These are phyloP conservation scores for Micromussa lordhowensis DNA, from an alignment of 92 coral and sea anemone genomes.

Conservation along the genomic window DNA sequence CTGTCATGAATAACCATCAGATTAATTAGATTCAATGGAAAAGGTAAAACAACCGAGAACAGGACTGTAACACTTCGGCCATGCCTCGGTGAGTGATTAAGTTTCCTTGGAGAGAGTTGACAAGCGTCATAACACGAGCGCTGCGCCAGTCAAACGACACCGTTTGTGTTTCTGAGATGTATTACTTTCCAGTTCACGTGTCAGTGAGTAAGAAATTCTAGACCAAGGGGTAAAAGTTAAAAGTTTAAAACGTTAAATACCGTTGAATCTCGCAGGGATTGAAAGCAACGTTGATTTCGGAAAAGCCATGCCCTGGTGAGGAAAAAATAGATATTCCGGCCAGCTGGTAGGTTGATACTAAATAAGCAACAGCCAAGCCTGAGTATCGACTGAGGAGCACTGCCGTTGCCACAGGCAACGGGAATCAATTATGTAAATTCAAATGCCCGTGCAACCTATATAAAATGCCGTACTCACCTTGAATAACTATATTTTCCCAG, in stretches of 20 bases:
- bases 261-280: background rate
- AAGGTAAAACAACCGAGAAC: too few relatives aligned
- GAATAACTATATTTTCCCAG: background rate
- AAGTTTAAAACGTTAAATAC: background rate
- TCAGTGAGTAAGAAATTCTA: background rate
- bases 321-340: background rate
- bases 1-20: background rate
- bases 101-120: too few relatives aligned
- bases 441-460: background rate
- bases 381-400: too few relatives aligned
- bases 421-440: background rate
- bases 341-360: background rate
- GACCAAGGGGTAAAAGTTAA: background rate
- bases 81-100: too few relatives aligned
- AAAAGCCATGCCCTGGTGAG: background rate
- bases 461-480: slow-evolving; percentile 10
- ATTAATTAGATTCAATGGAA: too few relatives aligned
- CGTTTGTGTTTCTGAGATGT: background rate
- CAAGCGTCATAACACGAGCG: background rate
- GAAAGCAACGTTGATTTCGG: background rate
- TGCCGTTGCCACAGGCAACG: slow-evolving; percentile 15
- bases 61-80: too few relatives aligned
- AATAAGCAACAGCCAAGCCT: background rate
- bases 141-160: background rate
- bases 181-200: background rate